Base-by-base conservation (phyloP, 2,797 vertebrate genomes). In the Chelon labrosus region DNA sequence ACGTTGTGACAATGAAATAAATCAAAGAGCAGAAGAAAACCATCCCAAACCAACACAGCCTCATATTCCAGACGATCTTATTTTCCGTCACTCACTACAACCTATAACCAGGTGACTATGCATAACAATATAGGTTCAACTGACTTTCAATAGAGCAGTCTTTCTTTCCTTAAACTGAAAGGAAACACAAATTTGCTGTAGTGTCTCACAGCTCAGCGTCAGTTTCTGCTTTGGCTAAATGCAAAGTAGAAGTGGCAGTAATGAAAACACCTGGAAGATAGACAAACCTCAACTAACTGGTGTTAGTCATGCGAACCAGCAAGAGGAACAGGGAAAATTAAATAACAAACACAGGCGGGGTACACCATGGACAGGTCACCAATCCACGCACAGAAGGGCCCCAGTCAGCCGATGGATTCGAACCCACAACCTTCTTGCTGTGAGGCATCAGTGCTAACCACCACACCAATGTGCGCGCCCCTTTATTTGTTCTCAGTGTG, bases 141-240 rank as follows among this genome's bases (percentile, higher is more conserved):
- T 66, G 76, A 64, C 65, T 51, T 53, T 51, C 42, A 73, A 25
- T 53, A 39, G 58, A 41, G 46, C 17, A 54, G 50, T 13, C n/a
- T n/a, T 42, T 68, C 19, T 73, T 55, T 64, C 59, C 46, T 51
- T 47, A 49, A 72, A 39, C 51, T 35, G 41, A 65, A 19, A 35
- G 55, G 12, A 77, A 81, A 77, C 16, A 11, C 47, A 80, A 67
- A 68, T 31, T 65, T 3, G 3, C n/a, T 37, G 27, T 19, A 39
- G 41, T 67, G 65, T 58, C 55, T 65, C 49, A 44, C 37, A 73
- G 70, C 74, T 82, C 37, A 51, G 41, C 63, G 77, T 88, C 86
- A 65, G 88, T 90, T 90, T 80, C 66, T 77, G 68, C 51, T 90
- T 92, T 91, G 85, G 74, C 52, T 92, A 89, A 78, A 93, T 91